These are phyloP conservation scores for Phocides pigmalion DNA, from an alignment of 1,140 invertebrate species.

Conservation along the genomic window DNA sequence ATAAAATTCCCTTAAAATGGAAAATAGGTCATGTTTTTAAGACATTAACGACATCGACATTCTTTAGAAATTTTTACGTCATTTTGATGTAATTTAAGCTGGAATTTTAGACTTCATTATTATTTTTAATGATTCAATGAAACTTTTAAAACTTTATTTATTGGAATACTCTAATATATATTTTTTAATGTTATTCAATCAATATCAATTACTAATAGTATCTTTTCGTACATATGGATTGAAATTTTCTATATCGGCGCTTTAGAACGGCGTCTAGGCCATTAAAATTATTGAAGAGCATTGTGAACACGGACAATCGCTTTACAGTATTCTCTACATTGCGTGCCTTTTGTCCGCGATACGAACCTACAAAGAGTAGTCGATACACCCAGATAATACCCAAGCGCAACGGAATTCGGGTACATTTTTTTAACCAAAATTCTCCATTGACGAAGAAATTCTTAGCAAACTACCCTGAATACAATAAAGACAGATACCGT, in stretches of 20 bases:
- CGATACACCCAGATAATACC: constrained; percentile 1
- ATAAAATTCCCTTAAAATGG: too few species aligned
- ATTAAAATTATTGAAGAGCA: constrained; percentile 10
- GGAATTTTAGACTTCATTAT: too few species aligned
- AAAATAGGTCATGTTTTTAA: too few species aligned
- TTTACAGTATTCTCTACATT: not conserved
- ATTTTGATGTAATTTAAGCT: too few species aligned
- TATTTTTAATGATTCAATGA: too few species aligned
- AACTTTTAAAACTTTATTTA: too few species aligned
- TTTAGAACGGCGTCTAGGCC: not conserved
- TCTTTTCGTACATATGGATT: not conserved
- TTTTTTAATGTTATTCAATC: too few species aligned
- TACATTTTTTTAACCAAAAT: not conserved
- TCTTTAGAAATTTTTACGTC: too few species aligned
- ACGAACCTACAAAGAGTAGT: not conserved
- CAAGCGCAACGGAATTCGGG: not conserved
- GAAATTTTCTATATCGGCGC: not conserved
- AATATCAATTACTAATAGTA: too few species aligned
- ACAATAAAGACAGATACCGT: not conserved
- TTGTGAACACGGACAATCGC: constrained; percentile 9
- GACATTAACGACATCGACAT: too few species aligned
- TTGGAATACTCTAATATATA: too few species aligned
- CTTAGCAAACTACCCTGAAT: not conserved
- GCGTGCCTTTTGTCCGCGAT: constrained; percentile 2
- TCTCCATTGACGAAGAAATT: not conserved